These are phyloP conservation scores for Drosophila ezoana DNA, from an alignment of 2,888 invertebrate genomes.

Conservation along the genomic window DNA sequence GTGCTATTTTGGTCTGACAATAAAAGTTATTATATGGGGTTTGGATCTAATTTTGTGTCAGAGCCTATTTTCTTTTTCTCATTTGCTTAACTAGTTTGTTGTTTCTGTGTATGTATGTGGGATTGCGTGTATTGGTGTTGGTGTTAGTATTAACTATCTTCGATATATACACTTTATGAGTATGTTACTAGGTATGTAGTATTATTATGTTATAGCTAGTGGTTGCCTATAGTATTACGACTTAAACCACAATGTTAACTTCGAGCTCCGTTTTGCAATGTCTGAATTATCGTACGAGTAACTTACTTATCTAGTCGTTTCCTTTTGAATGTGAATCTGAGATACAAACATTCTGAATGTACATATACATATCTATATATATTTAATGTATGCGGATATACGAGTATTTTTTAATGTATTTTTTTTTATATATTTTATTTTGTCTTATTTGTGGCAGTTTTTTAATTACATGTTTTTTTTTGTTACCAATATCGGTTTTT, in stretches of 20 bases:
- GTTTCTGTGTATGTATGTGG: constrained; percentile 18
- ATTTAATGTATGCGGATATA: constrained; percentile 19
- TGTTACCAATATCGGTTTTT: constrained; percentile 39
- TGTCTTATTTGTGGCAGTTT: constrained; percentile 81
- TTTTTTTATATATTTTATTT: constrained; percentile 53
- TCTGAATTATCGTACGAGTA: constrained; percentile 55
- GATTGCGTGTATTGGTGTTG: constrained; percentile 27
- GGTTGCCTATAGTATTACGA: constrained; percentile 54
- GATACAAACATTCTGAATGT: constrained; percentile 45
- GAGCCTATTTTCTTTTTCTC: constrained; percentile 33
- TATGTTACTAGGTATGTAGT: constrained; percentile 37
- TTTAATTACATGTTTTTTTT: constrained; percentile 75
- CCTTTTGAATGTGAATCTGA: constrained; percentile 20
- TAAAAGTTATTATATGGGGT: constrained; percentile 13
- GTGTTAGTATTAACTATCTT: constrained; percentile 36
- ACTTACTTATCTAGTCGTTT: constrained; percentile 62
- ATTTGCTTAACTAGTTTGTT: constrained; percentile 34
- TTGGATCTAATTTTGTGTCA: constrained; percentile 21
- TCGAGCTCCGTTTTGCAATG: constrained; percentile 81
- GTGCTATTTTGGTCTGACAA: constrained; percentile 43
- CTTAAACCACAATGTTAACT: constrained; percentile 84
- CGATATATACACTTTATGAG: constrained; percentile 48
- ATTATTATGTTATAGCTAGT: constrained; percentile 37
- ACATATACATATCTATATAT: constrained; percentile 39
- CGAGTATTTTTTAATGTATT: constrained; percentile 40